A percentile compares a stretch with the other conserved stretches of the same genome.
phyloP scores from a whole-genome alignment of 2,113 vertebrate species.

The Tragelaphus scriptus region DNA sequence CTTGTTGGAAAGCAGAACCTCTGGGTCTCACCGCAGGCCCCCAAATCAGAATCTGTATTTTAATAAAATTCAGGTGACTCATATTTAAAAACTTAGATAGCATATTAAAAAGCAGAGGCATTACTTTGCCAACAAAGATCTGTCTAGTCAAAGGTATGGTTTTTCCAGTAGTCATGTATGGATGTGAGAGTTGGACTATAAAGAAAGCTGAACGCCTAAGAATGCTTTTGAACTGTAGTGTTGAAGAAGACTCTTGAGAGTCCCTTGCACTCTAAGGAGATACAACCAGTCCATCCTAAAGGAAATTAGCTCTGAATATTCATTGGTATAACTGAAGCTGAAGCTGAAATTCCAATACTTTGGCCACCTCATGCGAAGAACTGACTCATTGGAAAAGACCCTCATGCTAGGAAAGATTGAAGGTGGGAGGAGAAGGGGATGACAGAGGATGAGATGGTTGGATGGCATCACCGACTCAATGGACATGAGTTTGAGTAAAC shows the following conservation, averaged over 20 bases:
- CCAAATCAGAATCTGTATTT: neutral
- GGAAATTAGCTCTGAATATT: neutral
- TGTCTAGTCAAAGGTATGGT: neutral
- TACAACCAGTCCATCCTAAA: neutral
- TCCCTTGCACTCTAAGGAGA: neutral
- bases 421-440: neutral
- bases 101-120: neutral
- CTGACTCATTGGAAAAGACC: neutral
- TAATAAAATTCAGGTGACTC: neutral
- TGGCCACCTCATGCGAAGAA: neutral
- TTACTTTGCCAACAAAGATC: neutral
- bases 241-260: neutral
- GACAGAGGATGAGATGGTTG: neutral
- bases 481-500: neutral
- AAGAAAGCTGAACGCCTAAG: neutral
- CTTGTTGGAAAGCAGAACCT: neutral
- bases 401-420: neutral
- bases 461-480: neutral
- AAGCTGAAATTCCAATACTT: neutral
- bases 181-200: neutral
- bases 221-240: neutral
- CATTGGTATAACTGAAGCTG: neutral
- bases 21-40: neutral
- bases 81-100: neutral
- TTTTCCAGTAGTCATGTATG: neutral